Evolutionary conservation across 2,888 invertebrate genomes (phyloP).

Genomic region (Agrilus biguttatus): DNA sequence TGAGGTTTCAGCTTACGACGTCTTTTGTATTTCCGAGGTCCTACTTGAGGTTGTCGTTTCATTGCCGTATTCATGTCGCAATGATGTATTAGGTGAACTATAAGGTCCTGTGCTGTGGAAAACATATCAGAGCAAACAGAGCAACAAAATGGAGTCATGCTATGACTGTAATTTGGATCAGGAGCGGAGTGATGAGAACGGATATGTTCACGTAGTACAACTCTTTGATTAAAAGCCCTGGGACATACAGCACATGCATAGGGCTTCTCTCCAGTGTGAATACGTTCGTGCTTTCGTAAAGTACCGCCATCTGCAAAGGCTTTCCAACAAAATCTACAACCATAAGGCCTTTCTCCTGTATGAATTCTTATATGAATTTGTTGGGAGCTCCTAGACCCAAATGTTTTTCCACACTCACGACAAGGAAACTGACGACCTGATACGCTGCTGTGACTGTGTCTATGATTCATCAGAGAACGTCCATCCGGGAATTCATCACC

Average conservation of each 20-base stretch:
- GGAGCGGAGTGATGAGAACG: conserved; percentile 75
- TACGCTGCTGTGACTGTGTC: conserved; percentile 42
- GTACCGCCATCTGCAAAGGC: conserved; percentile 82
- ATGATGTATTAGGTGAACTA: conserved; percentile 71
- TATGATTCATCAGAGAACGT: conserved; percentile 51
- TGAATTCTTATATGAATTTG: conserved; percentile 79
- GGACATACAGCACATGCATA: conserved; percentile 79
- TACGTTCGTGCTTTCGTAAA: conserved; percentile 68
- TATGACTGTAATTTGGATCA: conserved; percentile 51
- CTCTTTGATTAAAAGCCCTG: conserved; percentile 75
- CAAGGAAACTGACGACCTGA: conserved; percentile 59
- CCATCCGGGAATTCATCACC: conserved; percentile 58
- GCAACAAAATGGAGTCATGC: conserved; percentile 53
- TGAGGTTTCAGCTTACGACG: conserved; percentile 59
- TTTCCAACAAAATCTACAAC: conserved; percentile 77
- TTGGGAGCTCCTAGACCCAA: conserved; percentile 71
- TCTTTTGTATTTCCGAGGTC: conserved; percentile 59
- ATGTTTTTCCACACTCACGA: conserved; percentile 71
- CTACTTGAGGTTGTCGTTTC: conserved; percentile 60
- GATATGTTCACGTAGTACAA: conserved; percentile 71
- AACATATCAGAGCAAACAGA: conserved; percentile 61
- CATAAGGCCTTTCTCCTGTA: conserved; percentile 72
- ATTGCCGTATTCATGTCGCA: conserved; percentile 75
- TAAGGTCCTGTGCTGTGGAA: conserved; percentile 57
- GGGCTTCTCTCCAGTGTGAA: conserved; percentile 76